Base-by-base conservation (phyloP, 1,140 invertebrate genomes). In the Caenorhabditis remanei region DNA sequence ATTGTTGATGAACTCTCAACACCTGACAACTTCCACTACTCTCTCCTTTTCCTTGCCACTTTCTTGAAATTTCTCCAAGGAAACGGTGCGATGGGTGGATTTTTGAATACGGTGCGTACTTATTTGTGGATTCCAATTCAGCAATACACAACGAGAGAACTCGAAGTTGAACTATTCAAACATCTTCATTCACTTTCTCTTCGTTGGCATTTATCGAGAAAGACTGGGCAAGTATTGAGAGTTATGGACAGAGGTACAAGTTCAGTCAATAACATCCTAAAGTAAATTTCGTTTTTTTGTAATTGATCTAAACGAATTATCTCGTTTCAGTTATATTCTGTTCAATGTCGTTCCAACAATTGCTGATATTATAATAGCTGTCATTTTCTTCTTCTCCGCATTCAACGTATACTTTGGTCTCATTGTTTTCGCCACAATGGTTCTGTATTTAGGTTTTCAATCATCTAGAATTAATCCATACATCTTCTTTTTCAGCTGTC, bases 161-260 rank as follows among this genome's bases (percentile, higher is more conserved):
- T 98, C 55, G 95, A 98, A 94, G 53, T 89, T 16, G 90, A 91
- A 56, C 82, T 92, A 46, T 89, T 92, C 65, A 71, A 79, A 8
- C 89, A 91, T 87, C 61, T 91, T 6, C 89, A 82, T 90, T 93
- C 93, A 32, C 89, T 94, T 50, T 94, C 93, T 9, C 87, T 94
- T 46, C 90, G 93, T 83, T 99, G 97, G 97, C 97, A 99, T 94
- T 93, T 99, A 46, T 94, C 95, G 11, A 94, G 97, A 43, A 98
- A 99, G 94, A 98, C 97, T 3, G 97, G 97, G 19, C 97, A 98
- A 94, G 97, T 99, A 19, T 93, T 98, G 0, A 94, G 96, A 85
- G 95, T 98, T 0, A 97, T 99, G 96, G 97, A 98, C 93, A 94
- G 97, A 89, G 97, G 97, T 67, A 98, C 97, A 5, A 96, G 96